Evolutionary conservation across 2,113 vertebrate genomes (phyloP).

Genomic region (Silurus meridionalis): DNA sequence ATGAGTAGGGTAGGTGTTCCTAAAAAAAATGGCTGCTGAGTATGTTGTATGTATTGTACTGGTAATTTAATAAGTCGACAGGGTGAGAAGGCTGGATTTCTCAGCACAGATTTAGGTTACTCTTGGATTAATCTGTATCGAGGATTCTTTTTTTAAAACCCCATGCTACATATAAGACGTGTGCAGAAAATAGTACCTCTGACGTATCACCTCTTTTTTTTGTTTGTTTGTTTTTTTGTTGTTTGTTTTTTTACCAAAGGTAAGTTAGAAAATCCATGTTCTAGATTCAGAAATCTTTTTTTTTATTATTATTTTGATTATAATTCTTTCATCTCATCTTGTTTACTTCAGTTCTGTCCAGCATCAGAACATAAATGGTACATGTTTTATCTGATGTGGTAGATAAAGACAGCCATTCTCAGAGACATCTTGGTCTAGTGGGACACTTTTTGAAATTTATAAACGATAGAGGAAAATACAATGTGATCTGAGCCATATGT

Average conservation of each 20-base stretch:
- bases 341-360: conserved; percentile 43
- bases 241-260: conserved; percentile 59
- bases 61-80: neutral
- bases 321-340: conserved; percentile 45
- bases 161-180: conserved; percentile 2
- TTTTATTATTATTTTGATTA: neutral
- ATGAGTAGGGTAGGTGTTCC: neutral
- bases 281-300: neutral
- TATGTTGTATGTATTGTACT: neutral
- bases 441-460: conserved; percentile 65
- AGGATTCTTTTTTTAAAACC: conserved; percentile 4
- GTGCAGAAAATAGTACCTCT: neutral
- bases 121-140: neutral
- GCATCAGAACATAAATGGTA: conserved; percentile 18
- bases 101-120: conserved; percentile 9
- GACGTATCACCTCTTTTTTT: conserved; percentile 4
- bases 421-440: conserved; percentile 74
- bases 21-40: neutral
- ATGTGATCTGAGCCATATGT: conserved; percentile 34
- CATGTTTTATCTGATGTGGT: conserved; percentile 38
- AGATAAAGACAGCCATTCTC: conserved; percentile 71
- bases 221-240: conserved; percentile 41
- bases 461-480: neutral
- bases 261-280: conserved; percentile 61
- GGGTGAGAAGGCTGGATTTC: conserved; percentile 9